Evolutionary conservation across 2,888 invertebrate genomes (phyloP).

Genomic region (Cantharis lateralis): DNA sequence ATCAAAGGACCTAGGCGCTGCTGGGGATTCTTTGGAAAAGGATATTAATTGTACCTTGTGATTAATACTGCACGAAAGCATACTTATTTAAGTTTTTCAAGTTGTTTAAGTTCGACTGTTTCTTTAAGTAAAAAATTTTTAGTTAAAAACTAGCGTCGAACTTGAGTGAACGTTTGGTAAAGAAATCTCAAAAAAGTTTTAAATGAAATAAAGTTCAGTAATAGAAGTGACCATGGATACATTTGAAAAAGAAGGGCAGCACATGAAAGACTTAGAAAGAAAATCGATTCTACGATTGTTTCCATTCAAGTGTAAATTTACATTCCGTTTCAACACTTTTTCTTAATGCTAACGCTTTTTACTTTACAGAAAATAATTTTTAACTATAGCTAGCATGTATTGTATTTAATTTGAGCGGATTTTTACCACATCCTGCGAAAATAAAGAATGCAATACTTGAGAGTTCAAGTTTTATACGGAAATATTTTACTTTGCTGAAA

Average conservation of each 20-base stretch:
- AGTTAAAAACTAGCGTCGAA: background rate
- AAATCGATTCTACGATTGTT: background rate
- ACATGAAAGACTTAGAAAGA: background rate
- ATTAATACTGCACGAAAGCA: background rate
- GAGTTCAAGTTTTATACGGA: background rate
- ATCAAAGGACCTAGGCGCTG: too few relatives aligned
- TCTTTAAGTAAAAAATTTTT: background rate
- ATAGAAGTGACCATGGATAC: constrained; percentile 1
- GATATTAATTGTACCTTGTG: background rate
- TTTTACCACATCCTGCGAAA: background rate
- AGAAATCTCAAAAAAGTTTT: background rate
- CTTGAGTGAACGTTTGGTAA: background rate
- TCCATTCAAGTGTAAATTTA: background rate
- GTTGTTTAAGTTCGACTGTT: background rate
- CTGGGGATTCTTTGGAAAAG: background rate
- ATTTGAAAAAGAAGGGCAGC: background rate
- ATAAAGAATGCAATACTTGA: background rate
- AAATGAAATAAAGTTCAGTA: constrained; percentile 1
- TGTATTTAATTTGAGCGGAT: background rate
- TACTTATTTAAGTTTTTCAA: background rate
- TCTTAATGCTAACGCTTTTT: background rate
- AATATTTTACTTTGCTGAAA: background rate
- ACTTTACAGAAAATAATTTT: background rate
- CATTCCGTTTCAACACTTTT: background rate
- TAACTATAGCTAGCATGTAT: background rate